These are phyloP conservation scores for Smittia sp. DNA, from an alignment of 2,888 invertebrate genomes.

Conservation along the genomic window DNA sequence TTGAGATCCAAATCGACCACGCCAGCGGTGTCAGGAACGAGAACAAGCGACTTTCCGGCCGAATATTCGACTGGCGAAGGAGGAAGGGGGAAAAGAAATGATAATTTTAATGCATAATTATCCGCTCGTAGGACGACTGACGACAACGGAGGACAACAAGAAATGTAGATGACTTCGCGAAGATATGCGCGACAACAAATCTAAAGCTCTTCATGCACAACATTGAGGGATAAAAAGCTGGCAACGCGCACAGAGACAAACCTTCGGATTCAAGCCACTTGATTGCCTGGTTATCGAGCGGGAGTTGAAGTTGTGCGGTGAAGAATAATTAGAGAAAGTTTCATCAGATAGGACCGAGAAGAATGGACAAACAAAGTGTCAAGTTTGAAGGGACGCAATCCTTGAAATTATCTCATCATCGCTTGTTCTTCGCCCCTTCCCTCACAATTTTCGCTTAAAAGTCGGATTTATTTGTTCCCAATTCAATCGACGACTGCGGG, in stretches of 20 bases:
- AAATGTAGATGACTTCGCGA: conserved; percentile 34
- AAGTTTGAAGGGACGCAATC: background rate
- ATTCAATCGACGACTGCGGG: too few species aligned
- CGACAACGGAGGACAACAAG: background rate
- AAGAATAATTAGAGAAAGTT: background rate
- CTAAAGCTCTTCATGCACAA: background rate
- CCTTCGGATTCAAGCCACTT: conserved; percentile 80
- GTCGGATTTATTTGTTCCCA: too few species aligned
- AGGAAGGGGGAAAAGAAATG: conserved; percentile 2
- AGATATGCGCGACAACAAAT: background rate
- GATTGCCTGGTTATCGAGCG: conserved; percentile 58
- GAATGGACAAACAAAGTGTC: background rate
- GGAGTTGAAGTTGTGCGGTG: background rate
- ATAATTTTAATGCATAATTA: conserved; percentile 19
- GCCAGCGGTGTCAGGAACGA: conserved; percentile 83
- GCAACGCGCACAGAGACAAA: conserved; percentile 49
- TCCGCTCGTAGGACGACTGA: too few species aligned
- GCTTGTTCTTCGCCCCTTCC: background rate
- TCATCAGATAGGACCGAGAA: background rate
- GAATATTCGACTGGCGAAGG: conserved; percentile 48
- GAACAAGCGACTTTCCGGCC: conserved; percentile 67
- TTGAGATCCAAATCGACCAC: conserved; percentile 79
- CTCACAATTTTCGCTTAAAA: too few species aligned
- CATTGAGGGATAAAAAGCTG: background rate
- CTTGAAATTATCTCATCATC: background rate